Base-by-base conservation (phyloP, 2,797 vertebrate species). In the Scolopax rusticola region DNA sequence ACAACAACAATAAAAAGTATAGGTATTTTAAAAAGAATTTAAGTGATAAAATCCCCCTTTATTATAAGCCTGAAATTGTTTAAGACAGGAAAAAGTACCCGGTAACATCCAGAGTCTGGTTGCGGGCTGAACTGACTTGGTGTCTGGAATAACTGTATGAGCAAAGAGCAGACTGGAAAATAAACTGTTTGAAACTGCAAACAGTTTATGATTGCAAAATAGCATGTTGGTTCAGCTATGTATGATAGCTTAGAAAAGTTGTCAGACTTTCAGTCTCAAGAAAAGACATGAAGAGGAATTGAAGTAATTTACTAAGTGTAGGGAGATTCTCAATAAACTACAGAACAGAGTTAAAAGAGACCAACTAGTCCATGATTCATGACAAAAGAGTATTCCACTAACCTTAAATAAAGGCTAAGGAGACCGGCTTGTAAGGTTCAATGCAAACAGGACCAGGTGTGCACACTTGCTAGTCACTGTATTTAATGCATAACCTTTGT, bases 41-140 rank as follows among this genome's bases (percentile, higher is more conserved):
- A 43, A 47, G 14, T 30, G n/a, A 79, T 28, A 65, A n/a, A 4
- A 9, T 0, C 5, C 3, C 1, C 12, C 11, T 11, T 53, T 74
- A 76, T 77, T 76, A 67, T 5, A 73, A 80, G 16, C 4, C 19
- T 80, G 36, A 77, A 85, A 61, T 80, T 10, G 77, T 77, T 77
- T 74, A 74, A 91, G 20, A 15, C 17, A 56, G 64, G 11, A 77
- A 11, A 74, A 80, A 73, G 6, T 38, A 56, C 9, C 63, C 61
- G 11, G 9, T n/a, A 89, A 88, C 74, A 2, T 5, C 11, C 30
- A 67, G 28, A 30, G 16, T 68, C 80, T 77, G 16, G 12, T 48
- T 71, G 53, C 63, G n/a, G 60, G 33, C 32, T 88, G 33, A 90
- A 68, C 48, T 28, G 50, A 50, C 15, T 64, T 56, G 11, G 5